Conservation (phyloP, 1,140 invertebrate genomes). For the Melitaea cinxia region DNA sequence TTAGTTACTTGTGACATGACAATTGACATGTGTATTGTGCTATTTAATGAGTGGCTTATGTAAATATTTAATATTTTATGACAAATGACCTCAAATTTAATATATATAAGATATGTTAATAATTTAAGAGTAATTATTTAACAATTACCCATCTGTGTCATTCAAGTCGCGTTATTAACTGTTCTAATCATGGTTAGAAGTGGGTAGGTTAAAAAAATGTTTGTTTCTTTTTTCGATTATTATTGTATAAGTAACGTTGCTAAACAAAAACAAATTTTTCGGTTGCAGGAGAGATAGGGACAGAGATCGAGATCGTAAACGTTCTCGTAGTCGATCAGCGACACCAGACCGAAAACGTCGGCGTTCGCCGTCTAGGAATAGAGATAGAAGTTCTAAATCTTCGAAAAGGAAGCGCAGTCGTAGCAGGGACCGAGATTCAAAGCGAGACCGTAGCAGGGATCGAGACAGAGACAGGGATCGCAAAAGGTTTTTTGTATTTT, state of each 20-base stretch:
- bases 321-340: constrained; percentile 79
- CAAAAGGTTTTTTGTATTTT: constrained; percentile 36
- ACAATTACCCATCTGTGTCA: background rate
- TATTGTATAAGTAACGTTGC: background rate
- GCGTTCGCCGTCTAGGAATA: constrained; percentile 84
- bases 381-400: constrained; percentile 81
- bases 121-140: background rate
- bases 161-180: background rate
- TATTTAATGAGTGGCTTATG: too few species aligned
- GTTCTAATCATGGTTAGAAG: constrained; percentile 66
- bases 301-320: constrained; percentile 70
- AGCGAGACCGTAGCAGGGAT: constrained; percentile 74
- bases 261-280: background rate
- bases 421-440: constrained; percentile 79
- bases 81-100: too few species aligned
- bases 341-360: constrained; percentile 83
- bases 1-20: too few species aligned
- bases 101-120: too few species aligned
- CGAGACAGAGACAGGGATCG: constrained; percentile 68
- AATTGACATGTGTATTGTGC: too few species aligned
- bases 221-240: background rate
- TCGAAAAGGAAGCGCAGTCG: constrained; percentile 76
- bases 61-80: too few species aligned
- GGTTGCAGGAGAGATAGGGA: constrained; percentile 69
- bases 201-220: constrained; percentile 55